phyloP scores from a whole-genome alignment of 2,113 vertebrate genomes.

The Noturus placidus region DNA sequence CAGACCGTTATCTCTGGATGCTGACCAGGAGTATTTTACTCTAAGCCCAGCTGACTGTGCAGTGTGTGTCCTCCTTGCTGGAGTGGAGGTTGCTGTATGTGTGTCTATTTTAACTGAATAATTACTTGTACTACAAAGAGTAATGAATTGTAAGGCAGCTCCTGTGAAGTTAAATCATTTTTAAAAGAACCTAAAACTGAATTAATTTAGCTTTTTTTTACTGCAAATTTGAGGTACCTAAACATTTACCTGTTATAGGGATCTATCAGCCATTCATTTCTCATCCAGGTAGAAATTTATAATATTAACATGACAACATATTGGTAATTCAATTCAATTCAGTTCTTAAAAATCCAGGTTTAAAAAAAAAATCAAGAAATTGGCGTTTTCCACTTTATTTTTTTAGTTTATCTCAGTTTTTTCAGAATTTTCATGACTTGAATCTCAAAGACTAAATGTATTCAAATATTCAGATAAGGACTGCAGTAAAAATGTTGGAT shows the following conservation, averaged over 20 bases:
- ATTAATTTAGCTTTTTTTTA: not conserved
- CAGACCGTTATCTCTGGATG: conserved; percentile 3
- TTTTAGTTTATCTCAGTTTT: not conserved
- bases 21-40: conserved; percentile 10
- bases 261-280: not conserved
- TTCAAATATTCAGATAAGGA: too few species aligned
- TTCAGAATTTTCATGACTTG: too few species aligned
- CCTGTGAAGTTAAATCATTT: not conserved
- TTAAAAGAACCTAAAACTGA: not conserved
- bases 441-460: too few species aligned
- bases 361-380: not conserved
- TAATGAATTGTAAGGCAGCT: not conserved
- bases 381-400: not conserved
- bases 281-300: not conserved
- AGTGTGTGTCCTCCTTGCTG: conserved; percentile 34
- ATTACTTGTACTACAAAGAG: not conserved
- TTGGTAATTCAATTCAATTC: not conserved
- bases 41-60: conserved; percentile 37
- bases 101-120: conserved; percentile 1
- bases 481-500: too few species aligned
- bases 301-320: not conserved
- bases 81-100: not conserved
- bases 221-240: not conserved
- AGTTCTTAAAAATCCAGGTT: not conserved
- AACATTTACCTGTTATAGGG: not conserved